Evolutionary conservation across 2,888 invertebrate species (phyloP), one percentile per base, ranked within the genome.

Genomic region (Oxycera nigricornis): DNA sequence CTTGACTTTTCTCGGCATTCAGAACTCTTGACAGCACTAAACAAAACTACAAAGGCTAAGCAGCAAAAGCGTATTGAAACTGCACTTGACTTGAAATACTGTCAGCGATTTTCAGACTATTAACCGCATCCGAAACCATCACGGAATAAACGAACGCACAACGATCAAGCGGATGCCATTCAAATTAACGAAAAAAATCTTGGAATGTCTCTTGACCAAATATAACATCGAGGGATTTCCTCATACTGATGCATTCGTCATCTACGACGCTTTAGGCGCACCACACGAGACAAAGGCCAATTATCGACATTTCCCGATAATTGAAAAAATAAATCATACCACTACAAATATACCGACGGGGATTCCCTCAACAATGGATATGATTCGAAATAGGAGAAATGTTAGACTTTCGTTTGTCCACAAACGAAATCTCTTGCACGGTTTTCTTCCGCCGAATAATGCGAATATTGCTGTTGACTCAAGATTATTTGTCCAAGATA

Each of bases 271-370:
- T 24, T 7, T 11, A 46, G 46, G 17, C 46, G 11, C 11, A 55
- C 20, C 20, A 55, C 24, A 22, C 20, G 9, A 24, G 24, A 24
- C 52, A 55, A 55, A 55, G 52, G 52, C 24, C 52, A 55, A 55
- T 55, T 55, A 55, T 55, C 52, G 17, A 17, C 9, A n/a, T 55
- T 46, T 55, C 52, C 52, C 52, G 52, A 55, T 22, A 55, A 55
- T 55, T 46, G 46, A 46, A 46, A 46, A 2, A 6, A 55, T 55
- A 55, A 55, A n/a, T n/a, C 14, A 46, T 46, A n/a, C 14, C 6
- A 17, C 17, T 46, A 46, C 46, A 46, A 22, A 17, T 22, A 22
- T 6, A 22, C 20, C 52, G 3, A n/a, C 2, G 52, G 24, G 24
- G 17, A 46, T 46, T 17, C 46, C 14, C 46, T 46, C n/a, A 46